These are phyloP conservation scores for Melanotaenia duboulayi DNA, from an alignment of 2,113 vertebrate genomes.

Conservation along the genomic window DNA sequence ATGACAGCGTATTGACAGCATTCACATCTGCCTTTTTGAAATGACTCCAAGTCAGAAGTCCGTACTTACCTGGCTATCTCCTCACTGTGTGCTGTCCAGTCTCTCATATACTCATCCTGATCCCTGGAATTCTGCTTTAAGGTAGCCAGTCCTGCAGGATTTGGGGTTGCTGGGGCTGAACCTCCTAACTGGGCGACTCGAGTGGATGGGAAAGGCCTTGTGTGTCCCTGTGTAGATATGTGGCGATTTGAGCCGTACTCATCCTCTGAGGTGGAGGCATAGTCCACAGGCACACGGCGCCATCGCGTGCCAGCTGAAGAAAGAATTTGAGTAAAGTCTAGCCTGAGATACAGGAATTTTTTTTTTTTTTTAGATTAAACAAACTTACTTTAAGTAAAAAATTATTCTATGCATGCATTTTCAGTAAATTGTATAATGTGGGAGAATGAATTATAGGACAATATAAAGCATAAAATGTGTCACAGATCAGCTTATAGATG, in stretches of 20 bases:
- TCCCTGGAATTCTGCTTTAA: slow-evolving; percentile 92
- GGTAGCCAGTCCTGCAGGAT: slow-evolving; percentile 74
- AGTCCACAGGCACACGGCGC: slow-evolving; percentile 95
- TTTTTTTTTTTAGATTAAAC: not conserved
- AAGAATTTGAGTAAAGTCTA: not conserved
- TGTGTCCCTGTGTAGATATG: slow-evolving; percentile 88
- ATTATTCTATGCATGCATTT: not conserved
- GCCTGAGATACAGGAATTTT: not conserved
- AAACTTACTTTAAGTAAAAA: too few species aligned
- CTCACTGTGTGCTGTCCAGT: slow-evolving; percentile 98
- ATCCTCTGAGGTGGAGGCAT: slow-evolving; percentile 98
- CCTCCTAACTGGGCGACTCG: slow-evolving; percentile 89
- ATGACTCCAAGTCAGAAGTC: too few species aligned
- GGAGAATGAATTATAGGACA: too few species aligned
- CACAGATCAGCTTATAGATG: not conserved
- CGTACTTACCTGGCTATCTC: slow-evolving; percentile 91
- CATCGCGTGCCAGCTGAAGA: slow-evolving; percentile 85
- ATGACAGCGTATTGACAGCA: too few species aligned
- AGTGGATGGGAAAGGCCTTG: slow-evolving; percentile 88
- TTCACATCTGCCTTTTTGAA: too few species aligned
- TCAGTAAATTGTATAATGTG: not conserved
- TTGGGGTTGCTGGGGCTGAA: slow-evolving; percentile 80
- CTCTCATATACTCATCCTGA: slow-evolving; percentile 96
- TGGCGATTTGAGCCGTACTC: slow-evolving; percentile 98
- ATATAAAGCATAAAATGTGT: not conserved